phyloP scores from a whole-genome alignment of 2,888 invertebrate species.

The Drosophila helvetica region DNA sequence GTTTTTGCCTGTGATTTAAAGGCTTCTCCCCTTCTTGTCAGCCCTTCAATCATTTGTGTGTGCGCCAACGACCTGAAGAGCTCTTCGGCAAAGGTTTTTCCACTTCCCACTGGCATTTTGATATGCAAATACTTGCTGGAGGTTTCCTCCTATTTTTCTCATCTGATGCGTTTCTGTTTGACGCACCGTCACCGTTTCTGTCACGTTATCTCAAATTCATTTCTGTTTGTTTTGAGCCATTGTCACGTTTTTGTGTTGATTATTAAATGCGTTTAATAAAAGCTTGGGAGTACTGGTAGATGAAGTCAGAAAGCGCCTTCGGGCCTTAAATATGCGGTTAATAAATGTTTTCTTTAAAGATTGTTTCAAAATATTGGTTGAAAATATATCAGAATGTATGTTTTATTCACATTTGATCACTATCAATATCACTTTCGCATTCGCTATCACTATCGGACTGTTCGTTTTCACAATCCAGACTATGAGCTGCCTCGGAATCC shows the following conservation, averaged over 20 bases:
- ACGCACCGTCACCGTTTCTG: slow-evolving; percentile 17
- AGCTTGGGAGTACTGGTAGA: not conserved
- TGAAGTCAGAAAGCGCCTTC: slow-evolving; percentile 2
- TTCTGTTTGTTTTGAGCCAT: slow-evolving; percentile 70
- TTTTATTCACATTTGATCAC: slow-evolving; percentile 2
- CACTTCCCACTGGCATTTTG: slow-evolving; percentile 33
- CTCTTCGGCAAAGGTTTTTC: slow-evolving; percentile 1
- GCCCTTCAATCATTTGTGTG: slow-evolving; percentile 68
- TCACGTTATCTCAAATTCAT: slow-evolving; percentile 59
- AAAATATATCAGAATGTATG: not conserved
- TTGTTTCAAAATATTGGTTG: not conserved
- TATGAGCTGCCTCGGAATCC: slow-evolving; percentile 27
- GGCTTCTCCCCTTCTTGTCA: slow-evolving; percentile 58
- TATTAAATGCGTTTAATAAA: slow-evolving; percentile 50
- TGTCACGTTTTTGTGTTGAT: slow-evolving; percentile 74
- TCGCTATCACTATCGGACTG: not conserved
- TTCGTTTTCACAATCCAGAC: no score
- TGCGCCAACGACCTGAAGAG: slow-evolving; percentile 2
- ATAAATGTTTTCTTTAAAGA: not conserved
- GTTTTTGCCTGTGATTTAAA: slow-evolving; percentile 77
- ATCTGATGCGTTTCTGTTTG: slow-evolving; percentile 47
- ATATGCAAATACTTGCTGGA: slow-evolving; percentile 55
- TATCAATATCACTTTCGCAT: slow-evolving; percentile 36
- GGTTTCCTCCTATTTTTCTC: slow-evolving; percentile 43
- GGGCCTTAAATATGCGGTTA: not conserved